Evolutionary conservation across 2,888 invertebrate species (phyloP), one percentile per base, ranked within the genome.

Genomic region (Pachymerium ferrugineum): DNA sequence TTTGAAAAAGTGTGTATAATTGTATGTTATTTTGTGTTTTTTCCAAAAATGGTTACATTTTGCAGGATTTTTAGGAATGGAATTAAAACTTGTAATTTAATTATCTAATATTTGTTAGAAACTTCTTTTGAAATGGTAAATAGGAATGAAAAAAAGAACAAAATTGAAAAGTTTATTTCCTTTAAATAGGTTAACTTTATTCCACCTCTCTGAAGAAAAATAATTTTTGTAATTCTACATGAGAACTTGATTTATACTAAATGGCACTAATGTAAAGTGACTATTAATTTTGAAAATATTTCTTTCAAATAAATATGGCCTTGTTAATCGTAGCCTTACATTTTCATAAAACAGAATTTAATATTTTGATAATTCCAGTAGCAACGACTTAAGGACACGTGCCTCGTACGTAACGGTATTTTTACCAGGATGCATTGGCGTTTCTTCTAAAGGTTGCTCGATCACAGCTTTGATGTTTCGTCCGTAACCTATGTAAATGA

Each of bases 401-500:
- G 95, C 90, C 85, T 97, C 96, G 79, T 91, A 96, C 0, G 94
- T 91, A 0, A 95, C 94, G 0, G 94, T 94, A 82, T 94, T 93
- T 80, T 91, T 91, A 3, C 93, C 93, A 74, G 87, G 86, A 76
- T 88, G 87, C 76, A 85, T 80, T 78, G 88, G 87, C 5, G 87
- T 86, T 75, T 89, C 88, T 80, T 92, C 90, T 78, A 94, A 86
- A 2, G 93, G 90, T 76, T 89, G 89, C 79, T 94, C 94, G 70
- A 92, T 89, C 10, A 91, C 86, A 0, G 94, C 93, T 80, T 89
- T 89, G 16, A 96, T 91, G 77, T 89, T 89, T 79, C 90, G 88
- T 0, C 96, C 96, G 82, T 94, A 89, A 77, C 89, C 90, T 91
- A 80, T 74, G 86, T 85, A 77, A 77, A 74, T 76, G 69, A 76